These are phyloP conservation scores for Catharus minimus DNA, from an alignment of 2,113 vertebrate species.

Conservation along the genomic window DNA sequence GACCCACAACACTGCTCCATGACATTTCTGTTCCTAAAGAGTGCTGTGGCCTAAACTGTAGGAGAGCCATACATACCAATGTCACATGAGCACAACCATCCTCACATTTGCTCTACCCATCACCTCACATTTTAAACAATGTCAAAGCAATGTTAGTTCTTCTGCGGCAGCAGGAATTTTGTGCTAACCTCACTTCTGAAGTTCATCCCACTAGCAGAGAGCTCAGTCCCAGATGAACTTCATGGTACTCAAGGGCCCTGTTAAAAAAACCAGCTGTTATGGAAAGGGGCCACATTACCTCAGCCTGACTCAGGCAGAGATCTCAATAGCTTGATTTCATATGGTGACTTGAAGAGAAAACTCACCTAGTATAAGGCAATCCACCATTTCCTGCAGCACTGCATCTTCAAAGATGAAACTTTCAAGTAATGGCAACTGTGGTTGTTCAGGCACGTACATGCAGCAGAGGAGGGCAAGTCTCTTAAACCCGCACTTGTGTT, in stretches of 20 bases:
- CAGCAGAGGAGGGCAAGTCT: not conserved
- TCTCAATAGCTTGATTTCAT: not conserved
- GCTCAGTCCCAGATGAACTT: not conserved
- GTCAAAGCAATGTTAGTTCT: not conserved
- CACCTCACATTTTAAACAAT: not conserved
- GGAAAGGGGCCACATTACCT: not conserved
- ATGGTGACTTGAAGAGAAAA: not conserved
- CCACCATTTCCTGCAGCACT: not conserved
- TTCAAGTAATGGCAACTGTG: not conserved
- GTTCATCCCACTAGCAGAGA: not conserved
- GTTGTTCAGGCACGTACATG: not conserved
- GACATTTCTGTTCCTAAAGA: not conserved
- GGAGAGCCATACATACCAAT: accelerated
- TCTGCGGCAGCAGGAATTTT: not conserved
- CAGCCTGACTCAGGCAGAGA: not conserved
- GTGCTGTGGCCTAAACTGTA: not conserved
- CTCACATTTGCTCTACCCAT: not conserved
- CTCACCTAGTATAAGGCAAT: not conserved
- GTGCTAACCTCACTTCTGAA: not conserved
- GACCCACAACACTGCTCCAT: accelerated
- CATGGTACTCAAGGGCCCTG: not conserved
- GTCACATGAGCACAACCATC: accelerated
- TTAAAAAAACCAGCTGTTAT: not conserved
- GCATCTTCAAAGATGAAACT: not conserved
- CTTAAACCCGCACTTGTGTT: not conserved